Evolutionary conservation across 2,797 vertebrate species (phyloP), one percentile per base, ranked within the genome.

Genomic region (Notoglanidium macrostoma): DNA sequence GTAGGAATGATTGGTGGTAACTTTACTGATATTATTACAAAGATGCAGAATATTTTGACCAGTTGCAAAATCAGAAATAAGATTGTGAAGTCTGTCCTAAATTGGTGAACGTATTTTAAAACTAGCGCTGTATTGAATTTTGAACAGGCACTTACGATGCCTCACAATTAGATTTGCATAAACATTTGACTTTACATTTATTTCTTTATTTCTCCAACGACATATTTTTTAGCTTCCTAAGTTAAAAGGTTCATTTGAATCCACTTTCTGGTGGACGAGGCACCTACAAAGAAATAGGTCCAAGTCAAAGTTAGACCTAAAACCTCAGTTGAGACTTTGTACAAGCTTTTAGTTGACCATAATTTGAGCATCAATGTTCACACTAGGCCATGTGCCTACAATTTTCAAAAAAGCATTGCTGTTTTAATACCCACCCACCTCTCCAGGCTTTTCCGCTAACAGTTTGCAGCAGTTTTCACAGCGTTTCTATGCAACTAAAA

Each of bases 401-500:
- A 49, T 0, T 8, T 46, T 17, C 4, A 44, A 81, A 44, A 40
- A 65, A 46, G 14, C 26, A 10, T n/a, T 61, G 57, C 63, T 63
- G 40, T 65, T 82, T 82, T 19, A 65, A 82, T 29, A 67, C 59
- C 49, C 80, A 51, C 61, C 40, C 59, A 40, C 19, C 55, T 82
- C 59, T 82, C 61, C 5, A 6, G 81, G 46, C 44, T 54, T 68
- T 23, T 29, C n/a, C 8, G 51, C 51, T 32, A 80, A 59, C 77
- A 46, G 79, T 65, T 68, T 55, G 29, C 81, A 68, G 63, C 81
- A 11, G 63, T 35, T 68, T 54, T 54, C 81, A 0, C 81, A 23
- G 29, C 4, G 81, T 83, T 83, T 51, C 81, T 54, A 68, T 14
- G 81, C 63, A 54, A 83, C 81, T 68, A 68, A 83, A 68, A 82